Conservation (phyloP, 1,140 invertebrate species). For the Batillaria attramentaria region DNA sequence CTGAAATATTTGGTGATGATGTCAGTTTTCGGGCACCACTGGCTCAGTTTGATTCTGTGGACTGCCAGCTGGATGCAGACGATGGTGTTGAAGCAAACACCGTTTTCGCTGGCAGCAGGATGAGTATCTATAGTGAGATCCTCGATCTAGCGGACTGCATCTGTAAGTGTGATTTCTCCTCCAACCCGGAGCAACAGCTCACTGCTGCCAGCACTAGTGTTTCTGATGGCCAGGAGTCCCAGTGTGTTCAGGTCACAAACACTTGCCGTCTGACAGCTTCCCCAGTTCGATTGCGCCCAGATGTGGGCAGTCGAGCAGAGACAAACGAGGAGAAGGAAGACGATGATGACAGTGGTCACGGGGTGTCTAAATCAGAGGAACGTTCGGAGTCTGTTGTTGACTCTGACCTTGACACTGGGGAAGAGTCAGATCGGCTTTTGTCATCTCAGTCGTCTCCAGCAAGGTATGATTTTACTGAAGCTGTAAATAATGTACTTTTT, state of each 20-base stretch:
- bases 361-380: conserved; percentile 13
- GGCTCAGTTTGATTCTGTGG: neutral
- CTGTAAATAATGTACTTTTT: too few relatives aligned
- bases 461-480: neutral
- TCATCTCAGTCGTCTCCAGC: conserved; percentile 13
- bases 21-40: neutral
- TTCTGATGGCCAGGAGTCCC: too few relatives aligned
- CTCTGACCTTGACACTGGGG: neutral
- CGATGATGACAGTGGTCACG: conserved; percentile 15
- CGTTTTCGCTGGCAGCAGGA: neutral
- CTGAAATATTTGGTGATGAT: neutral
- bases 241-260: too few relatives aligned
- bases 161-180: conserved; percentile 30
- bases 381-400: neutral
- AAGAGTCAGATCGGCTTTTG: neutral
- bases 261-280: too few relatives aligned
- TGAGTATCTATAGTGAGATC: conserved; percentile 26
- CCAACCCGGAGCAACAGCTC: neutral
- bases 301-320: too few relatives aligned
- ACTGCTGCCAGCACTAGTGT: too few relatives aligned
- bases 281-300: too few relatives aligned
- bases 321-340: too few relatives aligned
- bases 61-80: neutral
- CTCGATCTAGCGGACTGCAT: conserved; percentile 22
- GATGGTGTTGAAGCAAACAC: neutral